Conservation (phyloP, 2,113 vertebrate species). For the Muscicapa adusta region DNA sequence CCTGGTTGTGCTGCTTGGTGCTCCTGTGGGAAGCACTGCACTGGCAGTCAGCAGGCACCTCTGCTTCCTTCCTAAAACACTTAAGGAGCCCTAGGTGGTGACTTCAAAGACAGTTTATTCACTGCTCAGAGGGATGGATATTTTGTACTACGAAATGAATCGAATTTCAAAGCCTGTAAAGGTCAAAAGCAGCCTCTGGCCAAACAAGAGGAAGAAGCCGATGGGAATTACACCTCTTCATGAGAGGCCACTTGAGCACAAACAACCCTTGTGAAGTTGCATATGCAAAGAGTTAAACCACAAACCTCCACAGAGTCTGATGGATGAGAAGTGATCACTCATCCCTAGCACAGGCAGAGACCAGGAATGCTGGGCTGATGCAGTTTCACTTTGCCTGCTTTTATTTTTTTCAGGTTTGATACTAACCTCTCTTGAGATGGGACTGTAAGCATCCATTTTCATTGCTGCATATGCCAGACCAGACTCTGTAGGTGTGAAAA, state of each 20-base stretch:
- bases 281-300: constrained; percentile 34
- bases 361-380: not conserved
- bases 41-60: not conserved
- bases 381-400: not conserved
- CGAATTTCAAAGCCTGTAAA: constrained; percentile 63
- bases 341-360: not conserved
- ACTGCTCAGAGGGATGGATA: constrained; percentile 37
- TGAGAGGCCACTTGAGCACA: not conserved
- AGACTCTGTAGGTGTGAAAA: not conserved
- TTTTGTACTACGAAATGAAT: constrained; percentile 59
- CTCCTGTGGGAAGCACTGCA: not conserved
- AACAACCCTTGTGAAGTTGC: not conserved
- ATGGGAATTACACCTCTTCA: constrained; percentile 7
- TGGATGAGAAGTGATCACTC: constrained; percentile 26
- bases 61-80: not conserved
- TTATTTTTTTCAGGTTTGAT: not conserved
- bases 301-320: not conserved
- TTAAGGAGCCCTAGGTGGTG: not conserved
- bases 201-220: not conserved
- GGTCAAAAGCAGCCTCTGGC: constrained; percentile 62
- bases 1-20: not conserved
- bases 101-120: constrained; percentile 52
- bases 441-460: not conserved
- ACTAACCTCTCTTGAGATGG: not conserved
- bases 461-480: not conserved